Conservation (phyloP, 2,888 invertebrate species). For the Tethea ocularis region DNA sequence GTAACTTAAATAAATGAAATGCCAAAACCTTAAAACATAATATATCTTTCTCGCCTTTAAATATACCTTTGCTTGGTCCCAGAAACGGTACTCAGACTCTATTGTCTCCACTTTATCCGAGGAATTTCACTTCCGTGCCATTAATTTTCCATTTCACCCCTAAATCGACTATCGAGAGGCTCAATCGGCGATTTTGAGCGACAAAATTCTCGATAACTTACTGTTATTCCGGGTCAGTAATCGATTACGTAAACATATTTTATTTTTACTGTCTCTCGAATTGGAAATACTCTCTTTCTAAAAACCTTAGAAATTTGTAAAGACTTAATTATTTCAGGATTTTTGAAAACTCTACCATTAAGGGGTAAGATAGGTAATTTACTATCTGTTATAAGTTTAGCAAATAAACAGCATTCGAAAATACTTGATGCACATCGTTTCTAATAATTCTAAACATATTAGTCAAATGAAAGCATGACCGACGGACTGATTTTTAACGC, state of each 20-base stretch:
- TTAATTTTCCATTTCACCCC: conserved; percentile 74
- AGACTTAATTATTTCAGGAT: too few species aligned
- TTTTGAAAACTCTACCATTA: too few species aligned
- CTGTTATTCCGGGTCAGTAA: conserved; percentile 49
- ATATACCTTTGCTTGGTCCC: conserved; percentile 29
- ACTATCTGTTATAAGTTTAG: too few species aligned
- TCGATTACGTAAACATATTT: conserved; percentile 46
- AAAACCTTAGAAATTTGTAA: too few species aligned
- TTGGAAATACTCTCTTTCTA: neutral
- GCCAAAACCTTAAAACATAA: neutral
- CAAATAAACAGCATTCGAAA: conserved; percentile 40
- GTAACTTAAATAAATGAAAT: neutral
- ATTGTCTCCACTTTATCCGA: conserved; percentile 64
- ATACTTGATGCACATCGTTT: too few species aligned
- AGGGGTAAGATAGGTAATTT: too few species aligned
- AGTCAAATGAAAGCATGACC: too few species aligned
- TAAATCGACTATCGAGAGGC: conserved; percentile 68
- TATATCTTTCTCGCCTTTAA: neutral
- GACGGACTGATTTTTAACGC: too few species aligned
- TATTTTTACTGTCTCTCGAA: conserved; percentile 25
- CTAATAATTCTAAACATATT: too few species aligned
- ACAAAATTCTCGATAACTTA: conserved; percentile 62
- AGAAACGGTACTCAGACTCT: conserved; percentile 51
- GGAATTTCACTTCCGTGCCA: conserved; percentile 73
- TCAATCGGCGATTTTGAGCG: conserved; percentile 56